Conservation (phyloP, 2,888 invertebrate genomes). For the Anorthoa munda region DNA sequence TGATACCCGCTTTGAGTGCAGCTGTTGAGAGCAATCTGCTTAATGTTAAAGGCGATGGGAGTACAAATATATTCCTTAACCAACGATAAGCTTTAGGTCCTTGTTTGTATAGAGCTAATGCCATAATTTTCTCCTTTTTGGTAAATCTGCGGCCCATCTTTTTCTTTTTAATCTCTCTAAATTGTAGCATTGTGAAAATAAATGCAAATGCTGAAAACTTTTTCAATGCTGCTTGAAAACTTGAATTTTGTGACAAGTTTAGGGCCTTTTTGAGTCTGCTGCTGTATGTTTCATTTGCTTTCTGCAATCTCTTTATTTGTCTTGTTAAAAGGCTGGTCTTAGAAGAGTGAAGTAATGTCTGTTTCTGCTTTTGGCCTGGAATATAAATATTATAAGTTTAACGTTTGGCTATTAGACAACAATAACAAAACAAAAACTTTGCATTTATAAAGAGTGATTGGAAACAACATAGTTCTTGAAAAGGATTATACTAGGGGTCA, state of each 20-base stretch:
- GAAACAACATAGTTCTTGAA: too few species aligned
- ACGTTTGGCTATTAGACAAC: too few species aligned
- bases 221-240: too few species aligned
- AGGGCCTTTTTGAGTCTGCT: constrained; percentile 5
- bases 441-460: neutral
- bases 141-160: neutral
- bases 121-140: neutral
- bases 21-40: too few species aligned
- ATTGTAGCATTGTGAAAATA: neutral
- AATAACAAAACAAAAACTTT: too few species aligned
- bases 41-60: too few species aligned
- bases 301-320: constrained; percentile 5
- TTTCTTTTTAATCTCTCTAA: neutral
- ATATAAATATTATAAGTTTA: neutral
- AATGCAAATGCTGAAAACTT: neutral
- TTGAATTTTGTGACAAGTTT: neutral
- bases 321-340: neutral
- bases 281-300: neutral
- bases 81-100: too few species aligned
- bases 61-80: too few species aligned
- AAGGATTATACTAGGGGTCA: too few species aligned
- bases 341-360: neutral
- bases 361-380: neutral
- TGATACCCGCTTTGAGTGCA: too few species aligned
- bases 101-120: too few species aligned